Evolutionary conservation across 2,888 invertebrate species (phyloP), one percentile per base, ranked within the genome.

Genomic region (Caenorhabditis drosophilae): DNA sequence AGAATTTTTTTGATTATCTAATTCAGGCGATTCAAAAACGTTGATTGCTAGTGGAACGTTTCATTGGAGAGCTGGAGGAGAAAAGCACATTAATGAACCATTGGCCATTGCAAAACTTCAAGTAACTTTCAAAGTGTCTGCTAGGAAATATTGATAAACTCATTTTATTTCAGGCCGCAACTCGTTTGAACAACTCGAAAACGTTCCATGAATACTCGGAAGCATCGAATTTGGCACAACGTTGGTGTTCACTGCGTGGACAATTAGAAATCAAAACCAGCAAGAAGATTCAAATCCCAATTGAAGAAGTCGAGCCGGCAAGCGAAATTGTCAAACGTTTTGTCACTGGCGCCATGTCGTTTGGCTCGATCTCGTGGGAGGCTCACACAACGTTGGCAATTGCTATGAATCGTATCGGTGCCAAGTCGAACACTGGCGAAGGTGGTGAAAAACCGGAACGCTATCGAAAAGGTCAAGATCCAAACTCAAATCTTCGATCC

Each of bases 361-460:
- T 94, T 85, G 94, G 94, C 1, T 94, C 94, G 61, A 97, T 98
- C 79, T 96, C 95, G 0, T 86, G 93, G 80, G 98, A 98, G 85
- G 92, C 98, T 1, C 98, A 98, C 87, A 89, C 91, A 25, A 91
- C 96, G 0, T 87, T 98, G 27, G 97, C 98, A 0, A 87, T 93
- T 52, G 96, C 97, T 0, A 98, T 98, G 98, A 98, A 98, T 86
- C 89, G 91, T 73, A 90, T 96, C 77, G 92, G 93, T 2, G 97
- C 92, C 71, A 98, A 97, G 87, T 97, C 96, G 66, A 98, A 98
- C 85, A 98, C 98, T 0, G 98, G 98, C 23, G 98, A 98, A 86
- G 98, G 98, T 59, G 98, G 89, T 42, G 89, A 89, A 83, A 87
- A 88, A 77, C 84, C 88, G 3, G 88, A 89, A 45, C 84, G 89